Evolutionary conservation across 2,888 invertebrate species (phyloP).

Genomic region (Conus canariensis): DNA sequence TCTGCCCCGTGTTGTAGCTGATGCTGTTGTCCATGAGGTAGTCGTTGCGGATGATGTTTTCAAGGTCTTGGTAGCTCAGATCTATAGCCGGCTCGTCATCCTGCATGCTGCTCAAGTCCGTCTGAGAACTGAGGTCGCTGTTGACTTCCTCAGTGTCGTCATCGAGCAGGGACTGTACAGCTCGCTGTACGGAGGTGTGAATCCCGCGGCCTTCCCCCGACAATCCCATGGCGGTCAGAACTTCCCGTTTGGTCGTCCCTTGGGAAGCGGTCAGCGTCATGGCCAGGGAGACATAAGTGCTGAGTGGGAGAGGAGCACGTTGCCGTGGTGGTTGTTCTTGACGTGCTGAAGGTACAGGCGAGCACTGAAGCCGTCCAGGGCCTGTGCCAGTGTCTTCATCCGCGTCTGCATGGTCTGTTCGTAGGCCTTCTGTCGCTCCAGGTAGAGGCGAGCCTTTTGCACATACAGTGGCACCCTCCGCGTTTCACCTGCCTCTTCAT

Average conservation of each 20-base stretch:
- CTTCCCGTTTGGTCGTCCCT: conserved; percentile 31
- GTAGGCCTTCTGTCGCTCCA: conserved; percentile 24
- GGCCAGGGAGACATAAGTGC: conserved; percentile 37
- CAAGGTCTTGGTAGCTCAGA: conserved; percentile 16
- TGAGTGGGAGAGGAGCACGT: conserved; percentile 35
- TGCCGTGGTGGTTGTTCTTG: not conserved
- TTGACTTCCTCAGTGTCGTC: conserved; percentile 30
- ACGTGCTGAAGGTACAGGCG: conserved; percentile 25
- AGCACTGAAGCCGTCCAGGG: conserved; percentile 10
- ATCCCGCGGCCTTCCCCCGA: conserved; percentile 25
- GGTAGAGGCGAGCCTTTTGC: conserved; percentile 14
- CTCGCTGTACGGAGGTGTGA: conserved; percentile 30
- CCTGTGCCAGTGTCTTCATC: conserved; percentile 8
- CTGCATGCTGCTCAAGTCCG: not conserved
- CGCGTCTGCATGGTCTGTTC: conserved; percentile 11
- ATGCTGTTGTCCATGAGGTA: conserved; percentile 35
- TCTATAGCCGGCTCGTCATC: not conserved
- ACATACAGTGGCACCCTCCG: conserved; percentile 31
- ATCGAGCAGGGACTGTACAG: not conserved
- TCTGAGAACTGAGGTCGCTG: not conserved
- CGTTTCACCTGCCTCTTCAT: not conserved
- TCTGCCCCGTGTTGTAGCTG: conserved; percentile 38
- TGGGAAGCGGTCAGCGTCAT: conserved; percentile 31
- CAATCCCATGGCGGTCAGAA: not conserved
- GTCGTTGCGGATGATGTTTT: conserved; percentile 39